Base-by-base conservation (phyloP, 2,797 vertebrate species). In the Acanthopagrus latus region DNA sequence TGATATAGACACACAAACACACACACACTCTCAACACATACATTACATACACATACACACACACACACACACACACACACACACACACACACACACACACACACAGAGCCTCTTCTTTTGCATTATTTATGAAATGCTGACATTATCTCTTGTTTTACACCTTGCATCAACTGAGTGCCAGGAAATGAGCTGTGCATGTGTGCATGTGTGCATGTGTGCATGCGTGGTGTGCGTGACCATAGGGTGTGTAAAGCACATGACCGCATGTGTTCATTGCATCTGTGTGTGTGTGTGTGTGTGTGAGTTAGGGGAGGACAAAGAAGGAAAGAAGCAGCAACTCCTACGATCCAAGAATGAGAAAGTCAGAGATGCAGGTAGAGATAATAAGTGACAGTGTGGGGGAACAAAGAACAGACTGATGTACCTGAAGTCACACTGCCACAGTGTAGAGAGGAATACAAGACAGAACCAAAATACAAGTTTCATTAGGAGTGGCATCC, bases 121-220 rank as follows among this genome's bases (percentile, higher is more conserved):
- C 86, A 94, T 94, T 93, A 93, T 94, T 93, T 91, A 93, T 93
- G 86, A 90, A 92, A 89, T 62, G 65, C 70, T 76, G 80, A 90
- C 84, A 92, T 92, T 92, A 92, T 91, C 87, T 89, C 71, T 81
- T 90, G 86, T 91, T 93, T 89, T 90, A 91, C 92, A 92, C 88
- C 80, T 83, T 84, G 81, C 74, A 80, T 87, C 75, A 72, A 76
- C 55, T 38, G 73, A 83, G 71, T 78, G 76, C 83, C 74, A 71
- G 81, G 74, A 86, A 85, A 64, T 71, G 66, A 75, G 55, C 20
- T 0, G n/a, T 38, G 38, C 54, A 16, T 47, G 43, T 63, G 66
- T 38, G 38, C 54, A 16, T 47, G 43, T 63, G 66, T 33, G 38
- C 54, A 14, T 51, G 43, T 56, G 59, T 50, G 29, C n/a, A 21